Conservation (phyloP, 2,888 invertebrate genomes). For the Gisinianus flammeolus region DNA sequence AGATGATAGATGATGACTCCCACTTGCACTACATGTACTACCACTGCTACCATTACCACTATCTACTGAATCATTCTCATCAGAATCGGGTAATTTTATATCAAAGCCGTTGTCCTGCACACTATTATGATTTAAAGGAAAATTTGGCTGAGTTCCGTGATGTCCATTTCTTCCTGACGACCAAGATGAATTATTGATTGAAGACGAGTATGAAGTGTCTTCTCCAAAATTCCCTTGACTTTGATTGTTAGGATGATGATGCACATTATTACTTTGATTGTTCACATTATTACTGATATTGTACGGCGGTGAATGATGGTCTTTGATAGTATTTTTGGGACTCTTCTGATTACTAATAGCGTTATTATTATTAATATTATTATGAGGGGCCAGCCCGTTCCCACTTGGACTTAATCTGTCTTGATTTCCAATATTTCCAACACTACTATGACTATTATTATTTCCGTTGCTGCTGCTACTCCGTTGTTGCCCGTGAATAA, state of each 20-base stretch:
- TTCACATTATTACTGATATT: slow-evolving; percentile 1
- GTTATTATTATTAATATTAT: neutral
- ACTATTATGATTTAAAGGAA: neutral
- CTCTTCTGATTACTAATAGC: slow-evolving; percentile 26
- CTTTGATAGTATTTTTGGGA: slow-evolving; percentile 18
- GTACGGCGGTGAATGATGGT: slow-evolving; percentile 35
- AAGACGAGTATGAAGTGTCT: slow-evolving; percentile 24
- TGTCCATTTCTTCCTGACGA: slow-evolving; percentile 42
- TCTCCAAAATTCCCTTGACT: slow-evolving; percentile 26
- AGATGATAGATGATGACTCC: slow-evolving; percentile 41
- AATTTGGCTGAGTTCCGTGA: slow-evolving; percentile 39
- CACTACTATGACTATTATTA: slow-evolving; percentile 49
- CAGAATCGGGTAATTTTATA: slow-evolving; percentile 45
- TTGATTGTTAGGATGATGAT: slow-evolving; percentile 33
- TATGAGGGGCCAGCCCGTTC: slow-evolving; percentile 42
- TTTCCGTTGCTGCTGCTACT: neutral
- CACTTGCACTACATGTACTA: slow-evolving; percentile 52
- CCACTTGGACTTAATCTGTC: slow-evolving; percentile 11
- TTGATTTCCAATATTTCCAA: slow-evolving; percentile 44
- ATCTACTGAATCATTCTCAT: slow-evolving; percentile 55
- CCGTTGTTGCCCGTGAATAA: slow-evolving; percentile 31
- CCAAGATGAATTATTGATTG: slow-evolving; percentile 35
- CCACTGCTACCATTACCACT: slow-evolving; percentile 54
- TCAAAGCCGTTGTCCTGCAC: slow-evolving; percentile 19
- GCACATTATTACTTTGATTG: slow-evolving; percentile 12